Conservation (phyloP, 2,797 vertebrate species). For the Tokudaia muenninki region DNA sequence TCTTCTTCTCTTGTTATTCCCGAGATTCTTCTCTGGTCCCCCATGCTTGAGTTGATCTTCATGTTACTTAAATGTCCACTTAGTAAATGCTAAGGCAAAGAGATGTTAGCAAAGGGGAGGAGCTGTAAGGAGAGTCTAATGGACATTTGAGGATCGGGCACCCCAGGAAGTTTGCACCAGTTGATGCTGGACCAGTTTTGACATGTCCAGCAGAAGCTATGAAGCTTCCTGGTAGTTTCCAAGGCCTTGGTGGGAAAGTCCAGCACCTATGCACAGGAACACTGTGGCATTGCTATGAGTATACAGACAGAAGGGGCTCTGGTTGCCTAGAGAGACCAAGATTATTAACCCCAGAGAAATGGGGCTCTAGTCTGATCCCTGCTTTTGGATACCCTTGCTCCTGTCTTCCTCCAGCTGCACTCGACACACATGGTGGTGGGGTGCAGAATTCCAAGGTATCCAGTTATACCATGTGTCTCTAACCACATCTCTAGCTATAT, state of each 20-base stretch:
- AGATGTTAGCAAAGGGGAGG: background rate
- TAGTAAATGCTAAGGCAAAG: background rate
- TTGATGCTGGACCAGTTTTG: background rate
- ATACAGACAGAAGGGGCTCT: too few species aligned
- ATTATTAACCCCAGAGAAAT: background rate
- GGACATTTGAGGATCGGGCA: background rate
- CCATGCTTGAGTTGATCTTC: background rate
- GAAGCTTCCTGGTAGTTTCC: background rate
- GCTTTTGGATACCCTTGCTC: background rate
- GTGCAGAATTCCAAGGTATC: background rate
- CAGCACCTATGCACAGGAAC: background rate
- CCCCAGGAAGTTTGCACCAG: background rate
- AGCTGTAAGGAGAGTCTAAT: background rate
- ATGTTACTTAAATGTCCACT: background rate
- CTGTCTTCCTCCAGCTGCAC: background rate
- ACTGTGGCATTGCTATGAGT: background rate
- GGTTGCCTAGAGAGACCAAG: background rate
- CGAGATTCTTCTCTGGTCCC: background rate
- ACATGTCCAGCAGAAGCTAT: background rate
- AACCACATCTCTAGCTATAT: background rate
- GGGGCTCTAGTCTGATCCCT: background rate
- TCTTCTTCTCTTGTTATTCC: background rate
- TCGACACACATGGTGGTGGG: accelerated
- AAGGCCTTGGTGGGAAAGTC: background rate
- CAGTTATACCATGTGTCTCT: background rate